Percentiles rank a stretch among this genome's conserved stretches.
Conservation (phyloP, 2,888 invertebrate genomes). For the Pomacea canaliculata region DNA sequence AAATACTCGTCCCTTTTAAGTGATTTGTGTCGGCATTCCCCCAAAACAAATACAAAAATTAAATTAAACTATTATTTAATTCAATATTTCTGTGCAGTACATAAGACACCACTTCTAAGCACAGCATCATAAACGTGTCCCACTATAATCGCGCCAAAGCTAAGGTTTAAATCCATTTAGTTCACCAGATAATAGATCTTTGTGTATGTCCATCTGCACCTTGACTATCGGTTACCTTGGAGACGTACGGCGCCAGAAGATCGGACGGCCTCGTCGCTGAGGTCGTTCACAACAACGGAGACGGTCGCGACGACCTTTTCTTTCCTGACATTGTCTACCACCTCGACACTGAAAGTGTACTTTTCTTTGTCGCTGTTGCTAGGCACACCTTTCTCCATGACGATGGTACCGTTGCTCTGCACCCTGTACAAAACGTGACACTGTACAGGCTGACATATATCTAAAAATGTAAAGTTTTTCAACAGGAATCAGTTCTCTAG, state of each 20-base stretch:
- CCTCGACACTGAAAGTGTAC: constrained; percentile 78
- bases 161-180: too few relatives aligned
- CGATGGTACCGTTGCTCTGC: constrained; percentile 94
- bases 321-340: constrained; percentile 78
- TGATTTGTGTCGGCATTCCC: too few relatives aligned
- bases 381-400: constrained; percentile 91
- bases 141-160: too few relatives aligned
- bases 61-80: too few relatives aligned
- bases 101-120: too few relatives aligned
- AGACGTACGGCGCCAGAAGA: constrained; percentile 95
- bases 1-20: too few relatives aligned
- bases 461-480: too few relatives aligned
- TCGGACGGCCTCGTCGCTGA: constrained; percentile 93
- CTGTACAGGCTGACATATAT: constrained; percentile 75
- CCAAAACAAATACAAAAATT: too few relatives aligned
- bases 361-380: constrained; percentile 74
- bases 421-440: constrained; percentile 71
- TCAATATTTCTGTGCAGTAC: too few relatives aligned
- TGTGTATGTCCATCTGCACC: too few relatives aligned
- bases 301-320: constrained; percentile 98
- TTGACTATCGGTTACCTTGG: constrained; percentile 52
- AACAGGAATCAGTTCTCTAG: constrained; percentile 53
- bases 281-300: constrained; percentile 91
- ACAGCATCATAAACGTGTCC: too few relatives aligned
- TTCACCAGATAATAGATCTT: too few relatives aligned